Base-by-base conservation (phyloP, 2,888 invertebrate genomes). In the Trichacis sp. region DNA sequence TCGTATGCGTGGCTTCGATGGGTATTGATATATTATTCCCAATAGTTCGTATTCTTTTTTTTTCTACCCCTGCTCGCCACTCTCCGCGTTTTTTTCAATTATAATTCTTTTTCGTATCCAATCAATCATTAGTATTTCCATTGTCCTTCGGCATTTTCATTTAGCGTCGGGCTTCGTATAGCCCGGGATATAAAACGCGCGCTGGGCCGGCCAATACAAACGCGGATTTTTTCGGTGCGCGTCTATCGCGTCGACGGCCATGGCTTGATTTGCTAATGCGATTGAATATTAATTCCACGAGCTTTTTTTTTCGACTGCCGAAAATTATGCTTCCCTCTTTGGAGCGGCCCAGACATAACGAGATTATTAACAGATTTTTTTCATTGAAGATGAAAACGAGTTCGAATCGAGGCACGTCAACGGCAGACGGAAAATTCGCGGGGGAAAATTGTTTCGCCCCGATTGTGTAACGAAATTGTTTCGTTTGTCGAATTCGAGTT, bases 61-160 rank as follows among this genome's bases (percentile, higher is more conserved):
- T 77, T 24, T 8, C 3, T 8, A 3, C 24, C 24, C 24, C 24
- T 71, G 73, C 72, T 74, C 73, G 75, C 75, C 77, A 76, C 77
- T 74, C 71, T 74, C 78, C 75, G 77, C 78, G 80, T 82, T 83
- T 82, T 83, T 83, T 83, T 84, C 82, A 82, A 83, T 83, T 84
- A 83, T 83, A 83, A 83, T 84, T 84, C 82, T 82, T 84, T 84
- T 83, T 83, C 82, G 83, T 84, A 82, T 84, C 83, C 83, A 83
- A 84, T 84, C 84, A 84, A 84, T 84, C 84, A 83, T 84, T 83
- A 83, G 82, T 84, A 84, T 83, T 83, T 82, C 84, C 83, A 84
- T 84, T 84, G 84, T 84, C 81, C 81, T 83, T 82, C 81, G 82
- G 82, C 82, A 83, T 83, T 84, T 84, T 83, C 83, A 84, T 84